Conservation (phyloP, 2,797 vertebrate genomes). For the Platalea minor region DNA sequence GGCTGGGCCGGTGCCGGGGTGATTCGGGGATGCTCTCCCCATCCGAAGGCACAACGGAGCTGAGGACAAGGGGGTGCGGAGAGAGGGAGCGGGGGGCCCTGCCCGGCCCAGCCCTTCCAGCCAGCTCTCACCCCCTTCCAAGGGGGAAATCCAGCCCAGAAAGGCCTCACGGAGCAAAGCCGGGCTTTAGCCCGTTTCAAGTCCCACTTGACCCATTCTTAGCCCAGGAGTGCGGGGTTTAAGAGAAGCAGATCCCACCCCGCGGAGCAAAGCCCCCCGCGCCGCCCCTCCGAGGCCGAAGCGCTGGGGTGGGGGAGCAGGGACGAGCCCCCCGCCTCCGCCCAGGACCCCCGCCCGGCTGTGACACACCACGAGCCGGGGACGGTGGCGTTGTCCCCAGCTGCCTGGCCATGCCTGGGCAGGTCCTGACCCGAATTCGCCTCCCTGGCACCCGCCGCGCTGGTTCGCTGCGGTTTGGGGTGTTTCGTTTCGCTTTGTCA, state of each 20-base stretch:
- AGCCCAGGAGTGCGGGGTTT: accelerated
- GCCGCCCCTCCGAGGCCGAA: accelerated
- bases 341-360: neutral
- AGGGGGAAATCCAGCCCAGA: neutral
- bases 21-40: accelerated
- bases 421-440: accelerated
- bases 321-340: neutral
- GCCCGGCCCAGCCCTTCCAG: neutral
- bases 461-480: neutral
- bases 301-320: neutral
- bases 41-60: accelerated
- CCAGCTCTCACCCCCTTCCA: neutral
- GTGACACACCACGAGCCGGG: accelerated
- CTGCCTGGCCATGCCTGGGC: neutral
- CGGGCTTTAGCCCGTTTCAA: accelerated
- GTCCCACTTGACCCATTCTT: neutral
- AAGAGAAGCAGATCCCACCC: accelerated
- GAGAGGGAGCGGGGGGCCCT: neutral
- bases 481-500: neutral
- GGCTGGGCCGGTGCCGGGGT: accelerated
- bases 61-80: neutral
- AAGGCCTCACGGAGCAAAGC: neutral
- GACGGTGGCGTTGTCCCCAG: neutral
- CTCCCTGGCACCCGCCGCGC: accelerated
- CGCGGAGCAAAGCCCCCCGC: accelerated